Evolutionary conservation across 2,113 vertebrate species (phyloP).

Genomic region (Chelonoidis abingdonii): DNA sequence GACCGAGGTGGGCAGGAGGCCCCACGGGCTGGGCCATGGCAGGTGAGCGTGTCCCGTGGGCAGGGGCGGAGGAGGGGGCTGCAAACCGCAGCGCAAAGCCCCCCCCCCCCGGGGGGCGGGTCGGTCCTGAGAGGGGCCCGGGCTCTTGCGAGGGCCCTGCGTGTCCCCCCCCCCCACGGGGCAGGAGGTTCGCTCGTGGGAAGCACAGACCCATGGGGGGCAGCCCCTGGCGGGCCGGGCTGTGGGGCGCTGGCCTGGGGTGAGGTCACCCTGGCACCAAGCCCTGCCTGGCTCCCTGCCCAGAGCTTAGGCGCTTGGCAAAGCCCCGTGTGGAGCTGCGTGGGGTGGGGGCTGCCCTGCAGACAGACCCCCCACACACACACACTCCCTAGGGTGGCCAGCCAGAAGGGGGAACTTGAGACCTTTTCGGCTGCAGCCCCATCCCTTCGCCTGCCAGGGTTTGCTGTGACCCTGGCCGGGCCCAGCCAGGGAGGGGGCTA

Average conservation of each 20-base stretch:
- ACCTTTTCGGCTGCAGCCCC: conserved; percentile 20
- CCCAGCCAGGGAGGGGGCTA: conserved; percentile 31
- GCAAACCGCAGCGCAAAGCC: neutral
- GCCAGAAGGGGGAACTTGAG: no score
- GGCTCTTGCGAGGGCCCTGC: neutral
- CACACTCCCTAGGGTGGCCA: neutral
- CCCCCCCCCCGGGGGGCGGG: neutral
- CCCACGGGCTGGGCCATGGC: conserved; percentile 66
- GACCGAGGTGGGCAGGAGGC: conserved; percentile 78
- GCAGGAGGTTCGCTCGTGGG: neutral
- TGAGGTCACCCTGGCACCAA: neutral
- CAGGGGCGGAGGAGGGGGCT: neutral
- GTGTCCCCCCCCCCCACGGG: accelerated
- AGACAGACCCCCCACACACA: neutral
- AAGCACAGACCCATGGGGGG: neutral
- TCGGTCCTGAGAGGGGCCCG: neutral
- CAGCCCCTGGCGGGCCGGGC: accelerated
- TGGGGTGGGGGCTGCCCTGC: neutral
- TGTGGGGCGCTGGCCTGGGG: accelerated
- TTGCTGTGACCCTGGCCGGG: conserved; percentile 34
- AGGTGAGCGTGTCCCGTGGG: conserved; percentile 69
- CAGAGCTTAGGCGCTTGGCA: neutral
- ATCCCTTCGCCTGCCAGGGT: conserved; percentile 67
- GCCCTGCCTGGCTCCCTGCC: neutral
- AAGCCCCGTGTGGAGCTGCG: neutral